These are phyloP conservation scores for Tragopan temminckii DNA, from an alignment of 2,797 vertebrate species.

Conservation along the genomic window DNA sequence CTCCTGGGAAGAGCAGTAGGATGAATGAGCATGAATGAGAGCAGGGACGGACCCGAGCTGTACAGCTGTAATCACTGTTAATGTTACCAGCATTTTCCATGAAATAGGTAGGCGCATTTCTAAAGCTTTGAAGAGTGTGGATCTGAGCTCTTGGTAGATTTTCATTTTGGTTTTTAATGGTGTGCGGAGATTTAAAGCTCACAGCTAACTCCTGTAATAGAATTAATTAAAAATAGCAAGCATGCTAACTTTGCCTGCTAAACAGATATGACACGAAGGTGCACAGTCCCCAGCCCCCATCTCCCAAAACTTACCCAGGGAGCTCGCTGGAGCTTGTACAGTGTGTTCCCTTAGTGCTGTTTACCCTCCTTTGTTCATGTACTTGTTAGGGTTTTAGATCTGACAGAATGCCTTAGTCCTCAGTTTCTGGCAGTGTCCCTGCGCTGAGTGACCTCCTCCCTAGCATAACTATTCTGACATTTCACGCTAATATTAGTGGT, in stretches of 20 bases:
- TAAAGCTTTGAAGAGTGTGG: neutral
- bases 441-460: slow-evolving; percentile 24
- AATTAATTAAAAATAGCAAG: neutral
- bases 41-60: neutral
- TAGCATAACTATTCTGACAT: slow-evolving; percentile 46
- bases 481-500: slow-evolving; percentile 48
- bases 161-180: neutral
- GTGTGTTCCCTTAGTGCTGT: slow-evolving; percentile 39
- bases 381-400: slow-evolving; percentile 51
- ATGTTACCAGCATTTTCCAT: neutral
- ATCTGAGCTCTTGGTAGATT: neutral
- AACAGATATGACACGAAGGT: neutral
- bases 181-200: neutral
- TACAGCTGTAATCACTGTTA: neutral
- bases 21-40: neutral
- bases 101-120: neutral
- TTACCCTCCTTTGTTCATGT: slow-evolving; percentile 61
- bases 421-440: slow-evolving; percentile 36
- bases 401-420: slow-evolving; percentile 43
- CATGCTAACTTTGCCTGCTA: neutral
- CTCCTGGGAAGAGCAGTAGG: neutral
- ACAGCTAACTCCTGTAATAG: neutral
- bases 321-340: slow-evolving; percentile 37
- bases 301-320: neutral
- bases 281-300: neutral